These are phyloP conservation scores for Trichacis sp. DNA, from an alignment of 2,888 invertebrate genomes.

Conservation along the genomic window DNA sequence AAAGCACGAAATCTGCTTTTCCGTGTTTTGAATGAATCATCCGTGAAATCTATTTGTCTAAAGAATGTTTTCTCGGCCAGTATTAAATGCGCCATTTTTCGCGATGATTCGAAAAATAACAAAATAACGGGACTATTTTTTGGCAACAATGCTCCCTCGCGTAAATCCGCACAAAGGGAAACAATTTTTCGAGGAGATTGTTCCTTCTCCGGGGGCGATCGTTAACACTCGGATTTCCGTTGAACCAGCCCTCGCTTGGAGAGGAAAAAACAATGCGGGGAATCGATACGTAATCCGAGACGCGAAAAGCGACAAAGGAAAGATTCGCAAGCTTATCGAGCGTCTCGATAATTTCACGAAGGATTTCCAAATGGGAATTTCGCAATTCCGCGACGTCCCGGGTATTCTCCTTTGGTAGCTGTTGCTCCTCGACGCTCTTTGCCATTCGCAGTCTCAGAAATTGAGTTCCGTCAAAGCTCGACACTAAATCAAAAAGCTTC, in stretches of 20 bases:
- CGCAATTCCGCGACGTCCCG: background rate
- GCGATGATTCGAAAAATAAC: too few species aligned
- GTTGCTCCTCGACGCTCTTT: background rate
- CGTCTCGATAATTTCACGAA: background rate
- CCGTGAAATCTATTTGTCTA: background rate
- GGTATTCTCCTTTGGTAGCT: background rate
- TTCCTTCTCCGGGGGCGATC: too few species aligned
- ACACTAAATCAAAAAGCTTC: too few species aligned
- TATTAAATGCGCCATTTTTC: background rate
- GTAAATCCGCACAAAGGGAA: too few species aligned
- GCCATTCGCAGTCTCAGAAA: background rate
- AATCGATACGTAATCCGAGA: too few species aligned
- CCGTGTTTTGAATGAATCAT: conserved; percentile 2
- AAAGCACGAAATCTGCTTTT: conserved; percentile 46
- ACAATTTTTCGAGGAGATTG: too few species aligned
- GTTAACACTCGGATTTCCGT: too few species aligned
- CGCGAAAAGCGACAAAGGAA: too few species aligned
- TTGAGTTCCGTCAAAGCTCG: background rate
- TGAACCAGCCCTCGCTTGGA: too few species aligned
- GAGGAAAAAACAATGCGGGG: too few species aligned
- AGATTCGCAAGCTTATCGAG: background rate
- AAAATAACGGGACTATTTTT: too few species aligned
- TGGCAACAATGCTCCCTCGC: too few species aligned
- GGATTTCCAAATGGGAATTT: background rate
- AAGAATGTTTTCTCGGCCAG: background rate